Evolutionary conservation across 2,888 invertebrate genomes (phyloP).

Genomic region (Falcaria lacertinaria): DNA sequence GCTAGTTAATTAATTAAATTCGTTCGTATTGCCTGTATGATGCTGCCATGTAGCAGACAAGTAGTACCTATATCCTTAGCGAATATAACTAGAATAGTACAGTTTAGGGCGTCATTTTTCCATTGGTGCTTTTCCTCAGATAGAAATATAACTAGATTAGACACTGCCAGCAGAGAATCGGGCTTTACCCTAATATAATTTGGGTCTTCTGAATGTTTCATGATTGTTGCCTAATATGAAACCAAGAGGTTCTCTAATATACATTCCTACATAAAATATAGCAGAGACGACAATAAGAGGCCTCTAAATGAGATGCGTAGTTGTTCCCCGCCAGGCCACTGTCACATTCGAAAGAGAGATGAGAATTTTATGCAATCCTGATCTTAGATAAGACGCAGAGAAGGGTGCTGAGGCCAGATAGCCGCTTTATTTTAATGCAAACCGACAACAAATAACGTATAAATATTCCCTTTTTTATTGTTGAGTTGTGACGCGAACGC

Average conservation of each 20-base stretch:
- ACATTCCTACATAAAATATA: slow-evolving; percentile 31
- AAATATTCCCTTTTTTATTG: slow-evolving; percentile 74
- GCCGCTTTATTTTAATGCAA: slow-evolving; percentile 76
- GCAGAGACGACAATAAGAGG: slow-evolving; percentile 29
- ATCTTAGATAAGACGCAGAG: slow-evolving; percentile 68
- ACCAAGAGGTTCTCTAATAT: slow-evolving; percentile 19
- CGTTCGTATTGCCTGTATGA: no score
- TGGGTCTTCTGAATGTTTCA: slow-evolving; percentile 8
- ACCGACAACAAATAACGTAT: slow-evolving; percentile 78
- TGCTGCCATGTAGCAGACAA: no score
- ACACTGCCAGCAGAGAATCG: background rate
- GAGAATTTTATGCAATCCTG: slow-evolving; percentile 74
- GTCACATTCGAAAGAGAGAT: slow-evolving; percentile 65
- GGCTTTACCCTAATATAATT: slow-evolving; percentile 1
- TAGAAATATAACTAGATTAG: background rate
- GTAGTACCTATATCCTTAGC: no score
- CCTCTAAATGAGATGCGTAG: slow-evolving; percentile 61
- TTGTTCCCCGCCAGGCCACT: slow-evolving; percentile 45
- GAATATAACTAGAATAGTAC: no score
- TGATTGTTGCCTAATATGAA: slow-evolving; percentile 9
- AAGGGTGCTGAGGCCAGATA: slow-evolving; percentile 72
- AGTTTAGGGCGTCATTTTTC: background rate
- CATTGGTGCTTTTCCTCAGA: background rate
- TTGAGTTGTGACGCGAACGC: slow-evolving; percentile 65
- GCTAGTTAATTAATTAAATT: no score